Evolutionary conservation across 2,888 invertebrate genomes (phyloP).

Genomic region (Mesochorus sp.): DNA sequence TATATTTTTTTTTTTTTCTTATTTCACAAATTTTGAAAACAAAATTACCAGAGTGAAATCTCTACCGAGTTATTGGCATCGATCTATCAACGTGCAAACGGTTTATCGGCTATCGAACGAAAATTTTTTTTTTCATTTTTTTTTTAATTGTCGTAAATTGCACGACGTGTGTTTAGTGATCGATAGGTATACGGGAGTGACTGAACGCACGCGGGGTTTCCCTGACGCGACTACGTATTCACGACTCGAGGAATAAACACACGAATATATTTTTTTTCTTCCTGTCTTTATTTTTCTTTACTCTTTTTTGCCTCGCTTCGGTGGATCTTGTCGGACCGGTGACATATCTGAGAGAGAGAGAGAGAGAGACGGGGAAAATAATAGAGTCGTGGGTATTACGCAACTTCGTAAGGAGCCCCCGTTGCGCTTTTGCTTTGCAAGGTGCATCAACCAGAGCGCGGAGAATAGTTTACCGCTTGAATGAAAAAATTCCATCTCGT

Average conservation of each 20-base stretch:
- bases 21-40: too few species aligned
- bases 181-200: slow-evolving; percentile 40
- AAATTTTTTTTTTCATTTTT: slow-evolving; percentile 1
- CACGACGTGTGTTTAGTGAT: slow-evolving; percentile 18
- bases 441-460: slow-evolving; percentile 43
- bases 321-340: slow-evolving; percentile 68
- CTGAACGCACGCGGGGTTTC: slow-evolving; percentile 38
- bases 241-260: neutral
- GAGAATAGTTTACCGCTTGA: neutral
- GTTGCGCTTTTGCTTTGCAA: slow-evolving; percentile 45
- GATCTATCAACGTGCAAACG: slow-evolving; percentile 24
- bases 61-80: neutral
- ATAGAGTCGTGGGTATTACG: slow-evolving; percentile 70
- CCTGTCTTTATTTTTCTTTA: slow-evolving; percentile 12
- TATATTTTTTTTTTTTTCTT: too few species aligned
- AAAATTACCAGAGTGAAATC: too few species aligned
- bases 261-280: slow-evolving; percentile 14
- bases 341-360: too few species aligned
- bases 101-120: slow-evolving; percentile 23
- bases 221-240: slow-evolving; percentile 4
- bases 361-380: slow-evolving; percentile 75
- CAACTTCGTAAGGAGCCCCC: slow-evolving; percentile 67
- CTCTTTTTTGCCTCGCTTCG: slow-evolving; percentile 54
- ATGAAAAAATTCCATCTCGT: neutral
- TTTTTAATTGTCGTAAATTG: slow-evolving; percentile 9